Conservation (phyloP, 1,140 invertebrate species). For the Drosophila kurseongensis region DNA sequence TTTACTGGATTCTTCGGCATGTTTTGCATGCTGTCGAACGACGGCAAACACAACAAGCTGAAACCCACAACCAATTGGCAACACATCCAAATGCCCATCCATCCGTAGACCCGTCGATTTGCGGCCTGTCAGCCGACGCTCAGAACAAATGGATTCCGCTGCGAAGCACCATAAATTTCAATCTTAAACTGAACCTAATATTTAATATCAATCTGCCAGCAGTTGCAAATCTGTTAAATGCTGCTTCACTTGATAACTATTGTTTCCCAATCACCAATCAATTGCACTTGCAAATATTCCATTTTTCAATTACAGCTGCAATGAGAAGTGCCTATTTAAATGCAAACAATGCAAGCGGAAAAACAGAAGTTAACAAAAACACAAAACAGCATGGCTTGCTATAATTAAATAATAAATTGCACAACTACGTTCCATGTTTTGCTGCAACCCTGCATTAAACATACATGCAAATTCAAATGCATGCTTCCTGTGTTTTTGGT, state of each 20-base stretch:
- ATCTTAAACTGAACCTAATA: constrained; percentile 12
- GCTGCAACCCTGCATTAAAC: constrained; percentile 4
- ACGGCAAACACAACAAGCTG: not conserved
- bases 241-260: constrained; percentile 9
- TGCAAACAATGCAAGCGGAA: constrained; percentile 7
- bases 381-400: not conserved
- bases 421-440: constrained; percentile 6
- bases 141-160: constrained; percentile 12
- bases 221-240: constrained; percentile 7
- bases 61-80: constrained; percentile 31
- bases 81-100: constrained; percentile 27
- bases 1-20: constrained; percentile 29
- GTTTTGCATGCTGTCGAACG: constrained; percentile 28
- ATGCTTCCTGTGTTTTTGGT: not conserved
- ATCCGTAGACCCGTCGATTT: constrained; percentile 41
- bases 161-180: constrained; percentile 29
- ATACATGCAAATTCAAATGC: not conserved
- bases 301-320: constrained; percentile 36
- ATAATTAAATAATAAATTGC: constrained; percentile 26
- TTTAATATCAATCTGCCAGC: constrained; percentile 14
- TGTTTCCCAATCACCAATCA: constrained; percentile 26
- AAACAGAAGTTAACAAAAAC: constrained; percentile 2
- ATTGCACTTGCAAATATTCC: constrained; percentile 17
- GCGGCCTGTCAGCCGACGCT: constrained; percentile 20
- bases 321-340: constrained; percentile 20